Evolutionary conservation across 2,113 vertebrate genomes (phyloP).

Genomic region (Lipotes vexillifer): DNA sequence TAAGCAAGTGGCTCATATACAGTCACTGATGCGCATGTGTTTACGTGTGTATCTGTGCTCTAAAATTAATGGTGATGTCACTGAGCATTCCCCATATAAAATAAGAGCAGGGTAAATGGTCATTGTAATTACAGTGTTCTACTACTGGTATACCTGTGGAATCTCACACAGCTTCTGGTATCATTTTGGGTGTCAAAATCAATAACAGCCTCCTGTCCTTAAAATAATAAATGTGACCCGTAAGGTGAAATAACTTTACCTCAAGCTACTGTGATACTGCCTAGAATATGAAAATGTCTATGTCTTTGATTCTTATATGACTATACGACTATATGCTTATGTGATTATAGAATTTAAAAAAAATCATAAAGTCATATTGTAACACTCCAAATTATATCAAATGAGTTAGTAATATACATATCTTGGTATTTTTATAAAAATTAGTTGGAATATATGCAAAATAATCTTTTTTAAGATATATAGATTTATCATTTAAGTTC

Average conservation of each 20-base stretch:
- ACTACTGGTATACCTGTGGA: neutral
- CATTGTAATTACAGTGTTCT: constrained; percentile 30
- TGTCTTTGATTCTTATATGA: neutral
- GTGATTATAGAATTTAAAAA: neutral
- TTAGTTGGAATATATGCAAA: neutral
- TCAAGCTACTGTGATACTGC: neutral
- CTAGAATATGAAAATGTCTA: neutral
- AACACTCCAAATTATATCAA: neutral
- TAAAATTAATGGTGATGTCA: constrained; percentile 55
- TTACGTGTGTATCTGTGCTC: neutral
- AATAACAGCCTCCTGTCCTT: constrained; percentile 8
- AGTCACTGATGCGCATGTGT: neutral
- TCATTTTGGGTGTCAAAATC: constrained; percentile 26
- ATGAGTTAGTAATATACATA: neutral
- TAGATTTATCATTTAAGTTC: neutral
- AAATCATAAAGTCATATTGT: neutral
- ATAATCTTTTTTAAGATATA: neutral
- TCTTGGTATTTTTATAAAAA: neutral
- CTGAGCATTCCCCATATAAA: neutral
- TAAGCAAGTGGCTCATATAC: neutral
- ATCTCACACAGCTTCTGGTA: constrained; percentile 21
- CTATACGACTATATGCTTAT: neutral
- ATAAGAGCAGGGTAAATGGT: neutral
- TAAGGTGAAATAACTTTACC: constrained; percentile 9
- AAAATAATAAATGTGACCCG: constrained; percentile 29